Conservation (phyloP, 2,888 invertebrate species). For the Dynastes tityus region DNA sequence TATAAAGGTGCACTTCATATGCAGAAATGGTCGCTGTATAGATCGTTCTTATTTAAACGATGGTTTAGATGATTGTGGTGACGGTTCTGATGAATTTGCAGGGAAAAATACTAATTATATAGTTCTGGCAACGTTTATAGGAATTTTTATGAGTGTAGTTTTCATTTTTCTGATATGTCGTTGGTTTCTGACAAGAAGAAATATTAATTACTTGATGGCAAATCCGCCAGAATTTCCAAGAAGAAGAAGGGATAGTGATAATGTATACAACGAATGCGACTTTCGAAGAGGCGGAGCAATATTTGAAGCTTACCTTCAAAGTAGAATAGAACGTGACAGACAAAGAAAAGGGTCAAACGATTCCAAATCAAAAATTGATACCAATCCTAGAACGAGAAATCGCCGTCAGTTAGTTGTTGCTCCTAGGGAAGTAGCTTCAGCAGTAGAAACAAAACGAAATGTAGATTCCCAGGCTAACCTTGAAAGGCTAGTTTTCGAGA, state of each 20-base stretch:
- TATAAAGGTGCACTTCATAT: slow-evolving; percentile 55
- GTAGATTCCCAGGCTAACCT: slow-evolving; percentile 15
- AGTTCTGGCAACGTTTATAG: slow-evolving; percentile 46
- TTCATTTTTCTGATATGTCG: slow-evolving; percentile 53
- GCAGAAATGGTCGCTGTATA: slow-evolving; percentile 58
- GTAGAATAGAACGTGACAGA: slow-evolving; percentile 41
- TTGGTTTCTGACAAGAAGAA: slow-evolving; percentile 56
- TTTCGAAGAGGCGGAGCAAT: slow-evolving; percentile 58
- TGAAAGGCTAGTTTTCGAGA: slow-evolving; percentile 28
- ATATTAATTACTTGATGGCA: slow-evolving; percentile 55
- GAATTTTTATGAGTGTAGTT: slow-evolving; percentile 50
- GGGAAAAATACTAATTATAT: slow-evolving; percentile 16
- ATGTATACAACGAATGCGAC: slow-evolving; percentile 48
- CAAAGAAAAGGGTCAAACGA: slow-evolving; percentile 20
- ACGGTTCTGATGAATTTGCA: slow-evolving; percentile 57
- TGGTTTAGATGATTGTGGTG: slow-evolving; percentile 59
- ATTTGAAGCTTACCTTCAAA: slow-evolving; percentile 58
- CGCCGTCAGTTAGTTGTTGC: neutral
- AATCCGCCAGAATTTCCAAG: slow-evolving; percentile 61
- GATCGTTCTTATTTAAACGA: slow-evolving; percentile 51
- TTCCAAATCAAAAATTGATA: slow-evolving; percentile 9
- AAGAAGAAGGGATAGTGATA: slow-evolving; percentile 55
- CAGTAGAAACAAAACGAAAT: slow-evolving; percentile 20
- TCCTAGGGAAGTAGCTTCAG: neutral
- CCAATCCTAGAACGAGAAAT: neutral